A percentile compares a stretch with the other conserved stretches of the same genome.
phyloP scores from a whole-genome alignment of 2,888 invertebrate species.

The Minunthozetes semirufus region DNA sequence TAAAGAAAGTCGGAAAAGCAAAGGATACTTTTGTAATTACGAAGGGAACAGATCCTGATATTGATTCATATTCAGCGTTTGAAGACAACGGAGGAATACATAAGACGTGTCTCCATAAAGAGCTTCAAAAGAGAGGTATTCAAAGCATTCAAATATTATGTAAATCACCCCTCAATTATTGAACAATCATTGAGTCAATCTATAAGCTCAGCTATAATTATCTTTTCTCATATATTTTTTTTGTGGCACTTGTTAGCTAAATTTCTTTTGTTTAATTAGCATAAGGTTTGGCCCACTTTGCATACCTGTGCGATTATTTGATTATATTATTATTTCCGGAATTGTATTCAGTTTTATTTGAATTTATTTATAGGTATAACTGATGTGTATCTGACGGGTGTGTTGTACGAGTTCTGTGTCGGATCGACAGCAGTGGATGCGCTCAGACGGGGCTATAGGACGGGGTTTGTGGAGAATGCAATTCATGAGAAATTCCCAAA shows the following conservation, averaged over 20 bases:
- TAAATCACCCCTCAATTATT: not conserved
- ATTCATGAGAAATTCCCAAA: conserved; percentile 58
- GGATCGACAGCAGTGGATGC: conserved; percentile 47
- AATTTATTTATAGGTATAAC: conserved; percentile 50
- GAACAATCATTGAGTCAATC: too few species aligned
- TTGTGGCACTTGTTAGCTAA: too few species aligned
- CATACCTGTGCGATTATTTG: not conserved
- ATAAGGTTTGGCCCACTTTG: not conserved
- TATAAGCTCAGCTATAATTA: too few species aligned
- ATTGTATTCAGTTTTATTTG: too few species aligned
- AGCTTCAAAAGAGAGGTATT: conserved; percentile 69
- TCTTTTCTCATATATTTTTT: too few species aligned
- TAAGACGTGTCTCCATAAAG: conserved; percentile 71
- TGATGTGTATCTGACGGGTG: conserved; percentile 86
- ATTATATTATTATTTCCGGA: not conserved
- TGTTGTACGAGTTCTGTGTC: conserved; percentile 92
- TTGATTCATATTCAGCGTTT: conserved; percentile 96
- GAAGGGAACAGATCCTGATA: conserved; percentile 86
- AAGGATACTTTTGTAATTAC: conserved; percentile 67
- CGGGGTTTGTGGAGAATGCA: conserved; percentile 81
- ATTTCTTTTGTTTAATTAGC: too few species aligned
- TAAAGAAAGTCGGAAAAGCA: conserved; percentile 59
- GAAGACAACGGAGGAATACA: conserved; percentile 81
- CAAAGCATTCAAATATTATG: not conserved
- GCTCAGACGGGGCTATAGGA: conserved; percentile 80